These are phyloP conservation scores for Promerops cafer DNA, from an alignment of 2,113 vertebrate genomes.

Conservation along the genomic window DNA sequence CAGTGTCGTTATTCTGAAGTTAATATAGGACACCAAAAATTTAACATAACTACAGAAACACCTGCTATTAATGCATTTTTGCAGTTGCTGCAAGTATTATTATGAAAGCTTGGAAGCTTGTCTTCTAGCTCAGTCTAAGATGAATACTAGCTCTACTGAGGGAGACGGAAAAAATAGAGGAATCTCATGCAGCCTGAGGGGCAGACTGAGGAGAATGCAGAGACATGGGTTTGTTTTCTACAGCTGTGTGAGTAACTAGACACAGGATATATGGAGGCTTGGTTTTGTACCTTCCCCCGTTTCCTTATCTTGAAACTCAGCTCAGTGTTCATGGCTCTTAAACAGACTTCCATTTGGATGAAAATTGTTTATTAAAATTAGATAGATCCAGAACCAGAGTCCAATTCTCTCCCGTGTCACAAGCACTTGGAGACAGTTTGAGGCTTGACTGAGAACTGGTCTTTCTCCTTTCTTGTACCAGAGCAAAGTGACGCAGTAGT, in stretches of 20 bases:
- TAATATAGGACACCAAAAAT: background rate
- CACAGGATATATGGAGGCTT: background rate
- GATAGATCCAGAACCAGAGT: background rate
- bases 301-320: background rate
- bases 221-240: background rate
- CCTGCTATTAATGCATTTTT: background rate
- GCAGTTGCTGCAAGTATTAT: background rate
- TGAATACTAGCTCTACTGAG: background rate
- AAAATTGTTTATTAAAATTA: background rate
- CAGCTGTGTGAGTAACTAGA: background rate
- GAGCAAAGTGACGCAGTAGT: background rate
- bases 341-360: background rate
- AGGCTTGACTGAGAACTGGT: background rate
- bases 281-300: background rate
- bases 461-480: background rate
- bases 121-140: background rate
- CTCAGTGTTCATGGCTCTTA: background rate
- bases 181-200: background rate
- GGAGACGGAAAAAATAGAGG: background rate
- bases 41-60: background rate
- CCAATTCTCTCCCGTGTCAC: background rate
- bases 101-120: background rate
- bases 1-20: background rate
- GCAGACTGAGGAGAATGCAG: background rate
- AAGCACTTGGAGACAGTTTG: background rate